Evolutionary conservation across 2,797 vertebrate genomes (phyloP).

Genomic region (Acipenser ruthenus): DNA sequence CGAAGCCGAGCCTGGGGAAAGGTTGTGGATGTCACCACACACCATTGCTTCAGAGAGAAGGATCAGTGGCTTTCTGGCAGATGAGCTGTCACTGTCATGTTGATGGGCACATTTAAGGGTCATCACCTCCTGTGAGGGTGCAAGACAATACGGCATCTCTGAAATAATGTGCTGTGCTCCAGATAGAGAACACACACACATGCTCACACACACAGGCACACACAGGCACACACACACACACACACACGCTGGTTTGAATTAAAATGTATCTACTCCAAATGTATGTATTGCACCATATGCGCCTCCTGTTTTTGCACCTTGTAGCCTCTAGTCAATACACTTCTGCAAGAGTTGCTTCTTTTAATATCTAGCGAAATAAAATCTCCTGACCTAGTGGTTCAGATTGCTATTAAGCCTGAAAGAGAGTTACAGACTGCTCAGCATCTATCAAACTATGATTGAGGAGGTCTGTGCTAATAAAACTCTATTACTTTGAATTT

Average conservation of each 20-base stretch:
- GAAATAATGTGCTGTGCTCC: background rate
- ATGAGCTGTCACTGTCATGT: conserved; percentile 21
- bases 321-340: no score
- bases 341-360: no score
- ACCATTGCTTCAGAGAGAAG: conserved; percentile 9
- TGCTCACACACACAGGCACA: no score
- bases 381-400: background rate
- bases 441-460: background rate
- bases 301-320: no score
- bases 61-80: conserved; percentile 17
- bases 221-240: no score
- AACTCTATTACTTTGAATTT: no score
- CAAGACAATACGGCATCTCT: background rate
- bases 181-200: background rate
- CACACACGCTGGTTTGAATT: no score
- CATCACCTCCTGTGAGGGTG: conserved; percentile 14
- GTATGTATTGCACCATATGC: no score
- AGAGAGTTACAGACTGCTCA: background rate
- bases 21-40: conserved; percentile 15
- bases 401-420: background rate
- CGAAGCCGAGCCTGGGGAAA: conserved; percentile 6
- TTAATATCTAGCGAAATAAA: no score
- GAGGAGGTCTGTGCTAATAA: background rate
- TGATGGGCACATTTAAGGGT: conserved; percentile 26
- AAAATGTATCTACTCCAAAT: no score